Base-by-base conservation (phyloP, 2,888 invertebrate species). In the Caenorhabditis sp. region DNA sequence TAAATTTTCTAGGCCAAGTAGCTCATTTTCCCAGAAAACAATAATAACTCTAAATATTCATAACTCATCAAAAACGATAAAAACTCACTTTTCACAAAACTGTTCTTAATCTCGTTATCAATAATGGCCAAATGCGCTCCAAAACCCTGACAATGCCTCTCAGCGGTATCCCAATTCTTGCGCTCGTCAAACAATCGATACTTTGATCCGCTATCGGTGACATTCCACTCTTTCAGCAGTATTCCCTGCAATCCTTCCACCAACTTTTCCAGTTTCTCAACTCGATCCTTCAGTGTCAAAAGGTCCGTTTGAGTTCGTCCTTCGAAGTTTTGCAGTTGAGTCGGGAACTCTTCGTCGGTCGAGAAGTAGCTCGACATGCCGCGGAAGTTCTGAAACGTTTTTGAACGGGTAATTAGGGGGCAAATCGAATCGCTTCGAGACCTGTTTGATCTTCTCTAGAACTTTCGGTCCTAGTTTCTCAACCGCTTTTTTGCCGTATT, bases 151-250 rank as follows among this genome's bases (percentile, higher is more conserved):
- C 88, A 88, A 22, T 65, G 61, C 22, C 47, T 80, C 83, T 86
- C 85, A 0, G 88, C 88, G 35, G 84, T 80, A 55, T 88, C 86
- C 88, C 88, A 88, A 51, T 72, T 84, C 67, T 83, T 88, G 44
- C 85, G 56, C 35, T 80, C 83, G 20, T 80, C 83, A 71, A 88
- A 88, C 9, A 87, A 50, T 47, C 83, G 83, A 71, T 85, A 88
- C 67, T 84, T 84, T 9, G 81, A 77, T 13, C 88, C 88, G 28
- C 69, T 77, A 32, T 85, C 85, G 11, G 85, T 85, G 13, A 44
- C 22, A 76, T 84, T 86, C 88, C 88, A 88, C 28, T 85, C 86
- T 58, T 77, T 62, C 51, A 87, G 69, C 11, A 82, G 40, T 11
- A 77, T 61, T 32, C 50, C 70, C 47, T 84, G 82, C 15, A 86